Evolutionary conservation across 2,113 vertebrate genomes (phyloP).

Genomic region (Tragulus kanchil): DNA sequence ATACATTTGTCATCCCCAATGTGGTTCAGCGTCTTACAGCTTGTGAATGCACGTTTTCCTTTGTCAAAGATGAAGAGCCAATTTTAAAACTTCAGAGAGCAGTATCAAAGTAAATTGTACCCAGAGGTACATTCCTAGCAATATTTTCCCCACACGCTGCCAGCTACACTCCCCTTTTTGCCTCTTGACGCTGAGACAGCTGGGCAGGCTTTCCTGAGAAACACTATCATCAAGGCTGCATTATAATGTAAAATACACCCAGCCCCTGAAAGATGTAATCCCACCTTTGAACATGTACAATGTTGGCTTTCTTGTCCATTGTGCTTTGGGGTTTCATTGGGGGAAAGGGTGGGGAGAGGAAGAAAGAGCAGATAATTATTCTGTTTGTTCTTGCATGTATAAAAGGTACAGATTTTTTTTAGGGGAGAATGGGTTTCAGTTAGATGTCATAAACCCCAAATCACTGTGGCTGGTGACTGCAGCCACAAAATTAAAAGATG

Average conservation of each 20-base stretch:
- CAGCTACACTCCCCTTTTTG: conserved; percentile 79
- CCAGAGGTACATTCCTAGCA: conserved; percentile 83
- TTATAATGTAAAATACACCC: conserved; percentile 84
- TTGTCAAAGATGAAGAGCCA: conserved; percentile 80
- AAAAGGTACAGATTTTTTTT: conserved; percentile 68
- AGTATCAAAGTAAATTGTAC: conserved; percentile 82
- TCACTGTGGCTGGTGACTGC: too few relatives aligned
- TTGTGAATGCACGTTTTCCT: conserved; percentile 74
- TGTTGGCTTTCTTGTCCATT: conserved; percentile 69
- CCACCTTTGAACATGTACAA: conserved; percentile 77
- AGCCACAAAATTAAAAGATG: background rate
- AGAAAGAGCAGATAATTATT: conserved; percentile 77
- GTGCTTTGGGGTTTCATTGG: conserved; percentile 68
- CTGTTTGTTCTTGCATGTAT: conserved; percentile 77
- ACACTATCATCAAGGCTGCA: conserved; percentile 81
- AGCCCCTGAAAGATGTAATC: conserved; percentile 80
- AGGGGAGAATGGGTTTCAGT: too few relatives aligned
- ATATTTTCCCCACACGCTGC: conserved; percentile 81
- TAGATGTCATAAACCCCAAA: background rate
- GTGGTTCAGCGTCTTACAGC: conserved; percentile 8
- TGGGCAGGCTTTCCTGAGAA: conserved; percentile 81
- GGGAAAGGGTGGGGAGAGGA: background rate
- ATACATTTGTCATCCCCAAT: conserved; percentile 12
- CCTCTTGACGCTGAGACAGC: conserved; percentile 77
- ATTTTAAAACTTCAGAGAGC: conserved; percentile 82